phyloP scores from a whole-genome alignment of 2,888 invertebrate genomes.

The Cancer borealis region DNA sequence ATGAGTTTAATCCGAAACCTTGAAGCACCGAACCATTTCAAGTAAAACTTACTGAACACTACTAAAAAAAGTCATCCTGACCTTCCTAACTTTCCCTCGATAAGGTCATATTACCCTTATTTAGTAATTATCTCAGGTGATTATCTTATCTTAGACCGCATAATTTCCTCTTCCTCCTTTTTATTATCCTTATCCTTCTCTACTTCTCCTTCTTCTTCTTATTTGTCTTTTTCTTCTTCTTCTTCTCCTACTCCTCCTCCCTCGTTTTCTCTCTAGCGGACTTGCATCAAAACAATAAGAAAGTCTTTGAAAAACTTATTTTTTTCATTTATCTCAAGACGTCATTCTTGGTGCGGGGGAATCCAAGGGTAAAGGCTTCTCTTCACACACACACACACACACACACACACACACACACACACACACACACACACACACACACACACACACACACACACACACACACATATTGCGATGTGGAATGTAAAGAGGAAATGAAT shows the following conservation, averaged over 20 bases:
- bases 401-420: neutral
- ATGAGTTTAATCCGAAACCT: too few species aligned
- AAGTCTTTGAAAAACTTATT: neutral
- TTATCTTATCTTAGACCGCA: too few species aligned
- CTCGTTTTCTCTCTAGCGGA: neutral
- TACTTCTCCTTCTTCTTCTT: neutral
- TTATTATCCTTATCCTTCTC: too few species aligned
- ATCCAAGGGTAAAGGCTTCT: neutral
- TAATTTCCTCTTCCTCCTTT: too few species aligned
- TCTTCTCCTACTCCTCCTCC: neutral
- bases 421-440: conserved; percentile 36
- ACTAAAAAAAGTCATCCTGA: too few species aligned
- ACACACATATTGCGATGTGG: neutral
- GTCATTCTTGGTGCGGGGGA: neutral
- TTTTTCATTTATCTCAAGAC: neutral
- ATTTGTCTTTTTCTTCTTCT: neutral
- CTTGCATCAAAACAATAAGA: neutral
- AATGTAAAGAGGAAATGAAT: neutral
- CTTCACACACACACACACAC: neutral
- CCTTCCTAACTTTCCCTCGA: too few species aligned
- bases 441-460: conserved; percentile 33
- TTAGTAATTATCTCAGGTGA: too few species aligned
- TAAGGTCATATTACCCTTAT: too few species aligned
- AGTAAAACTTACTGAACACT: too few species aligned
- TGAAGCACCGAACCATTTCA: too few species aligned